Base-by-base conservation (phyloP, 2,888 invertebrate genomes). In the Chymomyza amoena region DNA sequence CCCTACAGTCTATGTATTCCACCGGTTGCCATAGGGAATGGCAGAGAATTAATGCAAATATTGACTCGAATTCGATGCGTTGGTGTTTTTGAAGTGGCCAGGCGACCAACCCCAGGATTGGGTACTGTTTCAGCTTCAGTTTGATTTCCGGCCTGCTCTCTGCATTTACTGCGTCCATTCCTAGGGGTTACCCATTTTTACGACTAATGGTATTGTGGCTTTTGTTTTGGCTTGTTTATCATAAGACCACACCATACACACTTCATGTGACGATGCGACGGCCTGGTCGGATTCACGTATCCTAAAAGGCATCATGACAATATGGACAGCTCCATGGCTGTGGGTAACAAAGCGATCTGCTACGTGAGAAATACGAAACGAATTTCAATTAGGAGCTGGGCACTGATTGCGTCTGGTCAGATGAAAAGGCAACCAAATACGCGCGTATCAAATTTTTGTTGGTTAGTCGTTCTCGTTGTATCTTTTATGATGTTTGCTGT, bases 11-110 rank as follows among this genome's bases (percentile, higher is more conserved):
- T 45, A 45, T 32, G 9, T 32, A 3, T 13, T 45, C 39, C 13
- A 2, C 10, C 39, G 1, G 13, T 28, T n/a, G 20, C 69, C 57
- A 76, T 75, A 69, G 62, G 70, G 61, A 64, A 70, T 70, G 69
- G 66, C 61, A 67, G 69, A 74, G 87, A 84, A 88, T 77, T 86
- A 86, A 84, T 84, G 87, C 73, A 84, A 84, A 84, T 84, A 84
- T 84, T 84, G 88, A 84, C 79, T 77, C 57, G 73, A 77, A 69
- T 88, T 76, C 81, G 72, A 86, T 76, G 73, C 79, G 78, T 78
- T 80, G 77, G 78, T 66, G 13, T 15, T 20, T 54, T 32, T 45
- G 13, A 45, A 45, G 39, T 45, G 39, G 39, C 10, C 39, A 13
- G 4, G n/a, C n/a, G n/a, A n/a, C 39, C 39, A 45, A 13, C 39